Conservation (phyloP, 2,888 invertebrate species). For the Geotrupes spiniger region DNA sequence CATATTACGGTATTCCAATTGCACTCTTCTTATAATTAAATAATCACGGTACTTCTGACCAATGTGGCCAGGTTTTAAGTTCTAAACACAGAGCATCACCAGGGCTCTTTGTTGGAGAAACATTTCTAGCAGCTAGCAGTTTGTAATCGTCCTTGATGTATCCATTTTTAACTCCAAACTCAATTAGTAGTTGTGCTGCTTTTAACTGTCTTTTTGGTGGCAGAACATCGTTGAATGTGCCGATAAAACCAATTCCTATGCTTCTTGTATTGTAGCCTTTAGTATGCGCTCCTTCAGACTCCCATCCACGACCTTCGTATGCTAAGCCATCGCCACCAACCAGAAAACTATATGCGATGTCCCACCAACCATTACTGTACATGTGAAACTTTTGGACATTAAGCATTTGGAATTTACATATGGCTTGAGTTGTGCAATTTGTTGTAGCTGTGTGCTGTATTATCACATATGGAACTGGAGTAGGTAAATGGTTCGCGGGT, state of each 20-base stretch:
- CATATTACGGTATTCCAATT: too few species aligned
- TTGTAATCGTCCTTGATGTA: conserved; percentile 64
- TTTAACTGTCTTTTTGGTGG: conserved; percentile 58
- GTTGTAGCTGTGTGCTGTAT: conserved; percentile 67
- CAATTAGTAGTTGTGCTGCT: conserved; percentile 61
- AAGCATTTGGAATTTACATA: conserved; percentile 60
- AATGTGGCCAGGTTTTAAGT: conserved; percentile 69
- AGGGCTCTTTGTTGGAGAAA: conserved; percentile 66
- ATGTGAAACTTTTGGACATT: conserved; percentile 68
- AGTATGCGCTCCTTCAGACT: conserved; percentile 68
- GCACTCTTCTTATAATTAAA: too few species aligned
- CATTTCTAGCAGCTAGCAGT: conserved; percentile 65
- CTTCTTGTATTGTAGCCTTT: conserved; percentile 63
- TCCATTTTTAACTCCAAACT: conserved; percentile 59
- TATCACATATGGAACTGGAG: conserved; percentile 57
- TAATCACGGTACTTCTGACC: conserved; percentile 5
- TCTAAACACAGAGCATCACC: conserved; percentile 63
- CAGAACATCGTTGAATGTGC: conserved; percentile 60
- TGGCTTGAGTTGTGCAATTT: conserved; percentile 56
- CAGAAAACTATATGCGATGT: conserved; percentile 76
- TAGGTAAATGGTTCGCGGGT: conserved; percentile 39
- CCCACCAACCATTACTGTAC: conserved; percentile 61
- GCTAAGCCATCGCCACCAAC: conserved; percentile 75
- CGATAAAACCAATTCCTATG: conserved; percentile 71
- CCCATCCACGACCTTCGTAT: conserved; percentile 77